Evolutionary conservation across 2,113 vertebrate genomes (phyloP), one percentile per base, ranked within the genome.

Genomic region (Stigmatopora argus): DNA sequence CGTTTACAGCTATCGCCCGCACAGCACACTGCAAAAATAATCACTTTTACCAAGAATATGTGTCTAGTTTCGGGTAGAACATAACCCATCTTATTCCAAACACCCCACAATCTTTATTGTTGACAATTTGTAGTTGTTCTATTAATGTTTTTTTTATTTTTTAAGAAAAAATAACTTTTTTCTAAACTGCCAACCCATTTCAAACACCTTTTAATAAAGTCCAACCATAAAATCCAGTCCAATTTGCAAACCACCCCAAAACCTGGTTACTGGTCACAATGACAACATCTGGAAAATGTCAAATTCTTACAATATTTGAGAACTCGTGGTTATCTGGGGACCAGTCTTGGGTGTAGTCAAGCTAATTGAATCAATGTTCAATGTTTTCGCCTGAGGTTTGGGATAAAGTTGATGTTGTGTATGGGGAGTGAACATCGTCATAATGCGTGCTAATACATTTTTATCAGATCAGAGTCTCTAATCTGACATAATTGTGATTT

Each of bases 401-500:
- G 5, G n/a, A 21, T 11, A 4, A 21, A 23, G 19, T 52, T 52
- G 5, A 23, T 11, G 51, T 21, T 21, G n/a, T 52, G n/a, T 12
- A n/a, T 19, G 11, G 19, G 12, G 52, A 55, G 21, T 11, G 11
- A 1, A 26, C 21, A 6, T 23, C 26, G 21, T 23, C 4, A 10
- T 31, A 11, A 46, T 18, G 49, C 51, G 5, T 47, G 21, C 0
- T 34, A 48, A 17, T 26, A 47, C 8, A 2, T 35, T 38, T 34
- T 56, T 0, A 21, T 44, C 18, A 64, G 41, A 21, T 19, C 15
- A 49, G 38, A 34, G 7, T 35, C 10, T 56, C 44, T 15, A 14
- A 19, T 26, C 31, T 12, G 1, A 5, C 13, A n/a, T 47, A 52
- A 72, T 72, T 60, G 56, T 23, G 13, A 53, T 75, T 70, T 57